phyloP scores from a whole-genome alignment of 1,140 invertebrate species.

The Macrocentrus cingulum region DNA sequence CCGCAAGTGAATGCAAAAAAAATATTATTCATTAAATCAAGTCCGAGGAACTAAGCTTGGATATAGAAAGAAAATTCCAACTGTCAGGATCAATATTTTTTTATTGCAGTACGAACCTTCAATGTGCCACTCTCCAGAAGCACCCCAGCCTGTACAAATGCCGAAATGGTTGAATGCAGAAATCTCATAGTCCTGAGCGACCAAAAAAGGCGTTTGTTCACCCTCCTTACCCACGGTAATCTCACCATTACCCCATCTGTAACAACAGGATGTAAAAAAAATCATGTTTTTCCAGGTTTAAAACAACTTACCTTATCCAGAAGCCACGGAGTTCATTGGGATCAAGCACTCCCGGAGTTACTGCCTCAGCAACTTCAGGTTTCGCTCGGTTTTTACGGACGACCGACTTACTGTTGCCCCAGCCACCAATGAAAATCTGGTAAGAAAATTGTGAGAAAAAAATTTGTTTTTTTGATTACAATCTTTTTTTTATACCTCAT shows the following conservation, averaged over 20 bases:
- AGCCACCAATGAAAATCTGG: conserved; percentile 81
- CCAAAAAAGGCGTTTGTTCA: conserved; percentile 70
- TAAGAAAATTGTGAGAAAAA: neutral
- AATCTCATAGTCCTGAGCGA: conserved; percentile 69
- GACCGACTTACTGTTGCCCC: conserved; percentile 81
- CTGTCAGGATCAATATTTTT: conserved; percentile 1
- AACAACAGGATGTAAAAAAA: neutral
- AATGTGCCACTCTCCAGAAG: conserved; percentile 78
- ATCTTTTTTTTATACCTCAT: conserved; percentile 63
- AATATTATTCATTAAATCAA: conserved; percentile 7
- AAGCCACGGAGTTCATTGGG: conserved; percentile 75
- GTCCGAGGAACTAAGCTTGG: neutral
- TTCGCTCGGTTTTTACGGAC: conserved; percentile 77
- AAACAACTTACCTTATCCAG: conserved; percentile 65
- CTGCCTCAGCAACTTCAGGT: conserved; percentile 73
- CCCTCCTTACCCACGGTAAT: conserved; percentile 71
- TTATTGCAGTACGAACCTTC: conserved; percentile 64
- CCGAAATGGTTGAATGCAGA: conserved; percentile 73
- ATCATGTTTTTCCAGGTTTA: neutral
- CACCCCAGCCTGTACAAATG: conserved; percentile 83
- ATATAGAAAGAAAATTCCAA: neutral
- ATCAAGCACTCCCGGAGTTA: conserved; percentile 71
- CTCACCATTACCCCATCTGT: conserved; percentile 68
- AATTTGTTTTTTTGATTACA: neutral
- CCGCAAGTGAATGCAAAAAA: conserved; percentile 39